Evolutionary conservation across 2,797 vertebrate species (phyloP), one percentile per base, ranked within the genome.

Genomic region (Alosa sapidissima): DNA sequence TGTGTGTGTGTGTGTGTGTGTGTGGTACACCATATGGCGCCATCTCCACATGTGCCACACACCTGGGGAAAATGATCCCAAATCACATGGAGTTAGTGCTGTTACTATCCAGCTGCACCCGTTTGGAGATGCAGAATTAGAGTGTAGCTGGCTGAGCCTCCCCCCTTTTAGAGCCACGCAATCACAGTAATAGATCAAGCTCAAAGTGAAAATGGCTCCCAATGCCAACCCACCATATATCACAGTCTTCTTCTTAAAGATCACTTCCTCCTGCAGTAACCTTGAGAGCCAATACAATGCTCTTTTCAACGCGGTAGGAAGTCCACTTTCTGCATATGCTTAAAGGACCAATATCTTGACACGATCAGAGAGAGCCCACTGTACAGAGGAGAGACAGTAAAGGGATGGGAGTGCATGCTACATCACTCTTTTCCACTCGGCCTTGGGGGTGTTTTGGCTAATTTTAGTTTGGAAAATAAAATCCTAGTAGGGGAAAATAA

Each of bases 241-340:
- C 84, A 87, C 52, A 48, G 81, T 91, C 90, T 91, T 83, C 86
- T 88, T 90, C 86, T 88, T 90, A 89, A 88, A 58, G 13, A 82
- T 89, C 81, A 75, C 91, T 89, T 82, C 91, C 92, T 83, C 90
- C 88, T 91, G 91, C 92, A 92, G 92, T 83, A 94, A 94, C 93
- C 93, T 93, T 94, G 93, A 91, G 89, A 89, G 87, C 82, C n/a
- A 47, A 78, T 55, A 88, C 83, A 84, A 88, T 85, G 55, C 88
- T 83, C 89, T 89, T 88, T 92, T 93, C 88, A 91, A 52, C 89
- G 55, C 81, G 81, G 84, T 68, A 89, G 81, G 52, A 45, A 88
- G 85, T 84, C 83, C 48, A 75, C 49, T 54, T 49, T 2, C 75
- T 85, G 78, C 58, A 86, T 81, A 54, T 86, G 68, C 83, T 41